Evolutionary conservation across 2,113 vertebrate species (phyloP), one percentile per base, ranked within the genome.

Genomic region (Myotis davidii): DNA sequence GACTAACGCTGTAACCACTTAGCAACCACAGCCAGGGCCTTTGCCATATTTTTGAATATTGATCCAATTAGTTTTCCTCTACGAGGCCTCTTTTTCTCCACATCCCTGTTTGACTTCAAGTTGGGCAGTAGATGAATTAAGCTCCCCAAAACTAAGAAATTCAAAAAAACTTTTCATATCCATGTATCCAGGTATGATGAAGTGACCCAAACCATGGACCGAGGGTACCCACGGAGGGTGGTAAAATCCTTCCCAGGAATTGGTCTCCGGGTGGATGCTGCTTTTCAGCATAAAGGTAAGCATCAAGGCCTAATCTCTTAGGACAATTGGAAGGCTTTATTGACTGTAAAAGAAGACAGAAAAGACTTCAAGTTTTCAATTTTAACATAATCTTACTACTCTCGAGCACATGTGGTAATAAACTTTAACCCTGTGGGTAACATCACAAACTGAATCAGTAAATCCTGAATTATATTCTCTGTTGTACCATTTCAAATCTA

Each of bases 221-320:
- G 42, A 5, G 99, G 98, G 37, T 99, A 97, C 97, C 99, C 99
- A 52, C 98, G 96, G 96, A 96, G 97, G 54, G 99, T 98, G 86
- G 96, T 97, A 3, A 25, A 96, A 1, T 97, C 98, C 96, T 99
- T 99, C 74, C 99, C 99, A 42, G 99, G 99, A 96, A 98, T 99
- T 89, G 97, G 94, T 61, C 98, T 99, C 2, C 99, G 98, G 45
- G 86, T 99, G 3, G 99, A 99, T 0, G 99, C 99, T 48, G 99
- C 97, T 90, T 98, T 98, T 89, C 98, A 99, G 95, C 97, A 98
- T 11, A 97, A 99, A 74, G 99, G 99, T 99, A 98, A 96, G 93
- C 42, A 0, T 73, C 61, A 67, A 14, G 1, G 18, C 18, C 23
- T 64, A 12, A 23, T 18, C 5, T 10, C 6, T 27, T 29, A 50